Evolutionary conservation across 2,113 vertebrate species (phyloP).

Genomic region (Azemiops feae): DNA sequence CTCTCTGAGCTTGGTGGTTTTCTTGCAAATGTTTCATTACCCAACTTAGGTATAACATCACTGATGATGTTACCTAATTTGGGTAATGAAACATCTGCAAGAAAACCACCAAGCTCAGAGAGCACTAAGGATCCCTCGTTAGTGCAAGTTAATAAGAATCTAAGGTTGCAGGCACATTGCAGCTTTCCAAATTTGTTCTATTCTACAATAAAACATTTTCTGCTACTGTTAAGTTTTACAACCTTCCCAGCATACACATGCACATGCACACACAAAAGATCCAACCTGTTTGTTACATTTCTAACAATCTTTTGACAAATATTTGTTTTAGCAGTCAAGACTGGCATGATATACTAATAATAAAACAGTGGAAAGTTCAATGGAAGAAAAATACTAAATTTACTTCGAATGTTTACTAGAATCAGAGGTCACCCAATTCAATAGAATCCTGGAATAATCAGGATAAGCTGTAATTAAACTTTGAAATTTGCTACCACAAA

Average conservation of each 20-base stretch:
- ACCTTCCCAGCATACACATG: not conserved
- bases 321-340: not conserved
- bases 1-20: not conserved
- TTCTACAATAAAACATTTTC: not conserved
- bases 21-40: not conserved
- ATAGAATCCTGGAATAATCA: not conserved
- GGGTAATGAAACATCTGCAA: too few relatives aligned
- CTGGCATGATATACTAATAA: not conserved
- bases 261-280: not conserved
- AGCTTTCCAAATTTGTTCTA: not conserved
- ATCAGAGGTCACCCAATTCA: not conserved
- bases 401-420: not conserved
- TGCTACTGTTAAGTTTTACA: not conserved
- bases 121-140: not conserved
- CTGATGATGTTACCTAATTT: too few relatives aligned
- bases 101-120: too few relatives aligned
- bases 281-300: not conserved
- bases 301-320: not conserved
- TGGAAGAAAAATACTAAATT: not conserved
- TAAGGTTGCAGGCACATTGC: not conserved
- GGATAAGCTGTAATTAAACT: not conserved
- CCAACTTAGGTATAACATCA: too few relatives aligned
- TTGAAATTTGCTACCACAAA: not conserved
- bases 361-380: not conserved
- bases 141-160: not conserved